Conservation (phyloP, 2,113 vertebrate species). For the Colossoma macropomum region DNA sequence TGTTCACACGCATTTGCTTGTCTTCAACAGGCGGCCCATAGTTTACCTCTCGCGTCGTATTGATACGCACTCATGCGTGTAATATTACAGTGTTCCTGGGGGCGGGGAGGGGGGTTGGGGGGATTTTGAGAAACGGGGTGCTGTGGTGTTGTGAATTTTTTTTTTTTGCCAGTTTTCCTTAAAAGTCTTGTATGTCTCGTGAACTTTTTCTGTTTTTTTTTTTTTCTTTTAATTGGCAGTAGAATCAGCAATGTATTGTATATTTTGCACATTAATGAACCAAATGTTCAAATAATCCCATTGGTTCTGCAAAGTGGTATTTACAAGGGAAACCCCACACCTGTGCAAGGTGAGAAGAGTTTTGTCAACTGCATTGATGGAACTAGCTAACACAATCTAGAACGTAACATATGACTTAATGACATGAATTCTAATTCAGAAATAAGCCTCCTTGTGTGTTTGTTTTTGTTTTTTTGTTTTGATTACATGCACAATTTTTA, state of each 20-base stretch:
- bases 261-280: constrained; percentile 83
- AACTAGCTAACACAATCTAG: constrained; percentile 65
- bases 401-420: constrained; percentile 62
- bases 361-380: constrained; percentile 62
- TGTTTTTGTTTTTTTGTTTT: constrained; percentile 35
- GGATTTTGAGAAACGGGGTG: constrained; percentile 22
- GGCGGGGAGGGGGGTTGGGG: not conserved
- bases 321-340: constrained; percentile 80
- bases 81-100: constrained; percentile 72
- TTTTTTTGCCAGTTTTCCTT: constrained; percentile 64
- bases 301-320: constrained; percentile 68
- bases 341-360: constrained; percentile 65
- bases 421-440: constrained; percentile 62
- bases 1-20: constrained; percentile 44
- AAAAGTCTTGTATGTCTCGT: constrained; percentile 55
- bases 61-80: constrained; percentile 64
- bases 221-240: constrained; percentile 38
- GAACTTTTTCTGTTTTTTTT: constrained; percentile 27
- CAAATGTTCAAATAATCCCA: constrained; percentile 76
- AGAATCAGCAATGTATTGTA: constrained; percentile 67
- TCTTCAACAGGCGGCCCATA: constrained; percentile 60
- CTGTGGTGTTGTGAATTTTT: constrained; percentile 54
- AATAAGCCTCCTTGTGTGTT: constrained; percentile 64
- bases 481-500: constrained; percentile 80
- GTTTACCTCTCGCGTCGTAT: constrained; percentile 75